Conservation (phyloP, 2,113 vertebrate species). For the Rhagologus leucostigma region DNA sequence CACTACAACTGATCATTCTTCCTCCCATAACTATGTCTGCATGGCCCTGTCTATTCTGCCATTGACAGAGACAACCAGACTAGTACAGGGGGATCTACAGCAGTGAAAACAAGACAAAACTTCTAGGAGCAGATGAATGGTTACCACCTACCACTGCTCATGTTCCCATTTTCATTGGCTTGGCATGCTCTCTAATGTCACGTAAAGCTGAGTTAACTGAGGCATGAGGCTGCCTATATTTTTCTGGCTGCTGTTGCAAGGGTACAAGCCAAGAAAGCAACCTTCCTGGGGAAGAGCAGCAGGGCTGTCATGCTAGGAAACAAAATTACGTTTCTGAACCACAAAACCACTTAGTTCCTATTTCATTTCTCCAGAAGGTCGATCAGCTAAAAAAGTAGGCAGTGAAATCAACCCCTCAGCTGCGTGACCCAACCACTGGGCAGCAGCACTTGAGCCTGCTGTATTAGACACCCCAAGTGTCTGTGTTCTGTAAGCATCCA, state of each 20-base stretch:
- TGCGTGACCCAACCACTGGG: not conserved
- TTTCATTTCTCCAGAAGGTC: not conserved
- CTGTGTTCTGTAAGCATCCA: not conserved
- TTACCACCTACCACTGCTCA: not conserved
- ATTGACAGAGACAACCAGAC: not conserved
- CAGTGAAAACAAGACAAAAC: constrained; percentile 31
- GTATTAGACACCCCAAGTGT: not conserved
- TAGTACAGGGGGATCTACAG: not conserved
- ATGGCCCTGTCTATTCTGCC: not conserved
- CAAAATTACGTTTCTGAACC: not conserved
- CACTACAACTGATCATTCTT: not conserved
- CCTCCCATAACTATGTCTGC: not conserved
- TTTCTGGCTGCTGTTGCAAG: not conserved
- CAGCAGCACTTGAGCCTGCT: not conserved
- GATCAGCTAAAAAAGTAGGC: not conserved
- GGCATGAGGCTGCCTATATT: not conserved
- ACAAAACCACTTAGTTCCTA: not conserved
- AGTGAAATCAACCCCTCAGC: not conserved
- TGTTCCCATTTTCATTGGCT: not conserved
- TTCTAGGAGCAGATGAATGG: not conserved
- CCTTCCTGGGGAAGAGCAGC: not conserved
- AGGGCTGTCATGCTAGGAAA: not conserved
- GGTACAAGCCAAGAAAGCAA: not conserved
- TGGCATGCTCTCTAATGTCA: not conserved
- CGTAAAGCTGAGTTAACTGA: constrained; percentile 33